Conservation (phyloP, 2,888 invertebrate species). For the Achlya flavicornis region DNA sequence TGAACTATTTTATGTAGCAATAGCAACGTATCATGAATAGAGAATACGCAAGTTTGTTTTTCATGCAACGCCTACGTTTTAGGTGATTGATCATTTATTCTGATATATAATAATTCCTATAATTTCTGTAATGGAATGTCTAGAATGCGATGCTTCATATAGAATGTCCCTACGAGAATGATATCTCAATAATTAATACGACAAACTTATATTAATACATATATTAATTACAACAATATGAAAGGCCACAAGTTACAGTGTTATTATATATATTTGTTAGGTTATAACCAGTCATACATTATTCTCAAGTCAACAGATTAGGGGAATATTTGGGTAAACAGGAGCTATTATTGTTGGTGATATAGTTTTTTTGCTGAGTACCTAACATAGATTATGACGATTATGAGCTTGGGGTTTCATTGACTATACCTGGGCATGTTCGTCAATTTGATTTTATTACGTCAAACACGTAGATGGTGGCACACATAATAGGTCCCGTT, state of each 20-base stretch:
- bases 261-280: background rate
- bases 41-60: no score
- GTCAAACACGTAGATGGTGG: no score
- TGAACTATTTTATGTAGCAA: no score
- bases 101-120: background rate
- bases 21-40: no score
- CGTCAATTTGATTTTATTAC: no score
- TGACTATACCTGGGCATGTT: no score
- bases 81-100: background rate
- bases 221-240: constrained; percentile 16
- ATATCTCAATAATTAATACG: constrained; percentile 1
- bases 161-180: background rate
- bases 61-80: no score
- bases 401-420: no score
- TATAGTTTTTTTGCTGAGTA: background rate
- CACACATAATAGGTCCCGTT: background rate
- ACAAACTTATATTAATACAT: background rate
- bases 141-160: background rate
- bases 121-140: background rate
- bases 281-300: background rate
- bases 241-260: constrained; percentile 40
- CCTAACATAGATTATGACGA: no score
- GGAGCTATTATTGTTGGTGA: background rate
- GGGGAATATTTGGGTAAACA: background rate
- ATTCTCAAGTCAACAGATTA: background rate